Percentiles rank a stretch among this genome's conserved stretches.
Evolutionary conservation across 2,888 invertebrate species (phyloP).

Genomic region (Blastobasis adustella): DNA sequence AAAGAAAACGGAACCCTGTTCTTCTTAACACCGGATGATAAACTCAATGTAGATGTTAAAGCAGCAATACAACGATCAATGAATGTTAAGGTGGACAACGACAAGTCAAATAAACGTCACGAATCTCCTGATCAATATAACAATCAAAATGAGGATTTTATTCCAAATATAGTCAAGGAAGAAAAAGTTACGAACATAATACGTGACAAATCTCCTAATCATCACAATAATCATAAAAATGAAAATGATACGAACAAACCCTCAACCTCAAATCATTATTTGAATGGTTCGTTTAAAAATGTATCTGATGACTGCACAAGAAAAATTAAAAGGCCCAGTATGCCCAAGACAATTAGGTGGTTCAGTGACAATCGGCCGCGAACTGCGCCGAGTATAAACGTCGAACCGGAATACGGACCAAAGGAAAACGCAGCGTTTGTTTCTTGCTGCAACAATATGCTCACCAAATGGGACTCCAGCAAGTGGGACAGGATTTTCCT

Average conservation of each 20-base stretch:
- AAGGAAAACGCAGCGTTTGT: constrained; percentile 18
- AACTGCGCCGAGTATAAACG: not conserved
- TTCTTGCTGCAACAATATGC: constrained; percentile 12
- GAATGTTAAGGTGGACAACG: not conserved
- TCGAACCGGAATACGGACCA: constrained; percentile 8
- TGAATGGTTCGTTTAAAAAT: not conserved
- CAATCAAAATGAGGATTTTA: not conserved
- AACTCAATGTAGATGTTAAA: constrained; percentile 12
- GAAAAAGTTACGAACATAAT: not conserved
- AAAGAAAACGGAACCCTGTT: constrained; percentile 17
- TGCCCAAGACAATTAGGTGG: not conserved
- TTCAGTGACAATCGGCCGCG: not conserved
- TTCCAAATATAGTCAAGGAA: not conserved
- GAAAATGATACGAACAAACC: not conserved
- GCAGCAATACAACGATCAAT: too few relatives aligned
- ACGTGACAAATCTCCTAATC: not conserved
- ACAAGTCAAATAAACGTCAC: not conserved
- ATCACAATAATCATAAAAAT: not conserved
- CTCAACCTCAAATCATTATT: not conserved
- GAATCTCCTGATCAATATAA: not conserved
- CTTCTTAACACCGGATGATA: constrained; percentile 19
- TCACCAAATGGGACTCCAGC: constrained; percentile 14
- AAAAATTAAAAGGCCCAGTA: not conserved
- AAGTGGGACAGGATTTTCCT: constrained; percentile 8
- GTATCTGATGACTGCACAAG: not conserved